Percentiles rank a stretch among this genome's conserved stretches.
These are phyloP conservation scores for Lophotriccus pileatus DNA, from an alignment of 2,797 vertebrate species.

Conservation along the genomic window DNA sequence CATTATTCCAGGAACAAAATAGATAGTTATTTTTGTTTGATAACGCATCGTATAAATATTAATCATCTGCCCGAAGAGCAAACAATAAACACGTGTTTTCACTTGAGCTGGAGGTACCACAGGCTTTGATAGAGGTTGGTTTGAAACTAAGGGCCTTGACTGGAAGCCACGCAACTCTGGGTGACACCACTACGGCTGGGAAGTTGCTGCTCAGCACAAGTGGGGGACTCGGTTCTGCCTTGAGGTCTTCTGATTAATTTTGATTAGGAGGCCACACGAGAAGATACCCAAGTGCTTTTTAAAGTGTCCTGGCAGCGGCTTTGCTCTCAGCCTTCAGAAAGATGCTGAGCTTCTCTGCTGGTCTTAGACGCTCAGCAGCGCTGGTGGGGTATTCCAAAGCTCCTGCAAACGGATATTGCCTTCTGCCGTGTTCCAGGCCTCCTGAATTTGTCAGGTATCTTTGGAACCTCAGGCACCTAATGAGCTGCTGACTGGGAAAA, in stretches of 20 bases:
- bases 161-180: not conserved
- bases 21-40: not conserved
- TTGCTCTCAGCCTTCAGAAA: not conserved
- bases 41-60: not conserved
- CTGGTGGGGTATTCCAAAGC: not conserved
- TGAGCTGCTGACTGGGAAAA: not conserved
- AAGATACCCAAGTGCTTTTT: not conserved
- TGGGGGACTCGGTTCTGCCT: not conserved
- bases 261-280: not conserved
- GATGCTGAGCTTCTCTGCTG: not conserved
- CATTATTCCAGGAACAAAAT: conserved; percentile 11
- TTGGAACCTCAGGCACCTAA: not conserved
- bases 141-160: not conserved
- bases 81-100: conserved; percentile 19
- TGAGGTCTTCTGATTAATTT: not conserved
- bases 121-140: not conserved
- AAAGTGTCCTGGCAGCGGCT: accelerated
- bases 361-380: not conserved
- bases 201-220: not conserved
- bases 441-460: not conserved
- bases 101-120: not conserved
- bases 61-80: not conserved
- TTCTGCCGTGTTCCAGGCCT: not conserved
- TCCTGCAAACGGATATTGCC: not conserved
- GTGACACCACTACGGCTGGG: not conserved